Conservation (phyloP, 2,888 invertebrate genomes). For the Epistrophe eligans region DNA sequence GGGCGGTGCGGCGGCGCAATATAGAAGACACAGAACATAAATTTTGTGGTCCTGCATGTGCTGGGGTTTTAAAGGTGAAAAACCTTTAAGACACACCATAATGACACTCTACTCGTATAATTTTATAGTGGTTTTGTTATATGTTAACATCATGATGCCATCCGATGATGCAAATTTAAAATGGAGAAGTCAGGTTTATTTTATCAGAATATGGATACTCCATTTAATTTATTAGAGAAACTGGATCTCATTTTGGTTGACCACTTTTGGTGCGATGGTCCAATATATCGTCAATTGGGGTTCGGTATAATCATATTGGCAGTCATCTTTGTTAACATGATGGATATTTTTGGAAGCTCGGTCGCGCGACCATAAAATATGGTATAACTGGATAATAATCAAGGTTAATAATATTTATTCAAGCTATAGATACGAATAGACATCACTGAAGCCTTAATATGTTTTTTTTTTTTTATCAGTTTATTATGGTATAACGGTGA, state of each 20-base stretch:
- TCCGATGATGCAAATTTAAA: constrained; percentile 17
- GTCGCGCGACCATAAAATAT: constrained; percentile 62
- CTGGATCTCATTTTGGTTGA: constrained; percentile 56
- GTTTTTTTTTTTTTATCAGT: constrained; percentile 15
- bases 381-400: constrained; percentile 43
- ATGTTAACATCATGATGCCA: neutral
- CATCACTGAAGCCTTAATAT: constrained; percentile 36
- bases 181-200: constrained; percentile 43
- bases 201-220: constrained; percentile 28
- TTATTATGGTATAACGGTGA: constrained; percentile 50
- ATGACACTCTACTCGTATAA: constrained; percentile 53
- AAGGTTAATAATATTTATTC: constrained; percentile 34
- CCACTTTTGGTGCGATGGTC: constrained; percentile 53
- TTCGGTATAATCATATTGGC: constrained; percentile 30
- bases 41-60: constrained; percentile 1
- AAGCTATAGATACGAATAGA: constrained; percentile 3
- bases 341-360: neutral
- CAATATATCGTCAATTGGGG: constrained; percentile 42
- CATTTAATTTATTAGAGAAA: constrained; percentile 32
- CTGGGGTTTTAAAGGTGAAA: constrained; percentile 68
- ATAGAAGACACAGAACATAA: constrained; percentile 9
- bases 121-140: constrained; percentile 7
- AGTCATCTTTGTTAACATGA: constrained; percentile 50
- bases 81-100: constrained; percentile 59
- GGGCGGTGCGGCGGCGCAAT: constrained; percentile 31